Conservation (phyloP, 1,140 invertebrate species). For the Zaprionus africanus region DNA sequence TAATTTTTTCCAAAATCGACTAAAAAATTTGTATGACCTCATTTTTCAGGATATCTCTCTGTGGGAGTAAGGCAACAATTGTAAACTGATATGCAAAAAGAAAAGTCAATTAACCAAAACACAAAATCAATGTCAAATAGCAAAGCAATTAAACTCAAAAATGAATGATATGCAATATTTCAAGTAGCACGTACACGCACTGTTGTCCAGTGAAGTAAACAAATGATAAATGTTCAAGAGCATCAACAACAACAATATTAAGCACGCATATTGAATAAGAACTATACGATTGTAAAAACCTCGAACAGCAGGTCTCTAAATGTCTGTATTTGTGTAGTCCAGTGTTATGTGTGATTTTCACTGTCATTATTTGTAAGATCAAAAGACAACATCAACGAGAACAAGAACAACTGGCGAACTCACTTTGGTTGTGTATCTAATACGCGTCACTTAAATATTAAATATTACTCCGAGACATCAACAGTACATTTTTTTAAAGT, state of each 20-base stretch:
- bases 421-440: slow-evolving; percentile 25
- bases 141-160: slow-evolving; percentile 45
- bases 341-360: slow-evolving; percentile 41
- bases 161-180: slow-evolving; percentile 69
- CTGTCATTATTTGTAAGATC: slow-evolving; percentile 44
- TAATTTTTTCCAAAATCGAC: slow-evolving; percentile 84
- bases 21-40: slow-evolving; percentile 84
- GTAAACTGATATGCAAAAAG: slow-evolving; percentile 37
- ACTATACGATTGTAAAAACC: slow-evolving; percentile 58
- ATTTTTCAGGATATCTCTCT: slow-evolving; percentile 85
- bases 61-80: slow-evolving; percentile 84
- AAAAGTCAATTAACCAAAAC: slow-evolving; percentile 17
- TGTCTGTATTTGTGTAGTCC: slow-evolving; percentile 12
- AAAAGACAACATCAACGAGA: slow-evolving; percentile 52
- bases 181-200: slow-evolving; percentile 71
- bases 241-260: slow-evolving; percentile 39
- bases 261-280: slow-evolving; percentile 42
- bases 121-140: slow-evolving; percentile 36
- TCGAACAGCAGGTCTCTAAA: slow-evolving; percentile 48
- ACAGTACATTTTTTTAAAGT: not conserved
- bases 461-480: slow-evolving; percentile 10
- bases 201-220: slow-evolving; percentile 51
- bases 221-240: slow-evolving; percentile 22
- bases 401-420: slow-evolving; percentile 25
- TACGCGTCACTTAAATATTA: slow-evolving; percentile 10